Base-by-base conservation (phyloP, 2,113 vertebrate species). In the Archilochus colubris region DNA sequence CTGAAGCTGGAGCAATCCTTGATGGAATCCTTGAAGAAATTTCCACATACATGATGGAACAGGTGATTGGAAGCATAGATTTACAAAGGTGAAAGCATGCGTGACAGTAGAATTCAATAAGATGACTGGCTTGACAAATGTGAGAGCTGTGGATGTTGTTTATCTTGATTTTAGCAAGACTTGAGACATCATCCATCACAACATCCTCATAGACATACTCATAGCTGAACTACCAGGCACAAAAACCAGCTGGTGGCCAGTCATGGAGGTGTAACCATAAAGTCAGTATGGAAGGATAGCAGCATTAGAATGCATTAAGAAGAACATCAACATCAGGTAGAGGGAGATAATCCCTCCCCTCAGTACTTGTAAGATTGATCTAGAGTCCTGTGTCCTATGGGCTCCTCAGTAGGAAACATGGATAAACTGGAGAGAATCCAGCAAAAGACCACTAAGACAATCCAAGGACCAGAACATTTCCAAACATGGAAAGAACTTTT, bases 151-250 rank as follows among this genome's bases (percentile, higher is more conserved):
- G 12, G 9, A 17, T 61, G 27, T 10, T 50, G 19, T 40, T 40
- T 40, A 28, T 63, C 16, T 53, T 62, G 25, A 53, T 10, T 58
- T 73, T 44, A 64, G 7, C 20, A 64, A 89, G 72, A 64, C 14
- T 69, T 73, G 20, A 30, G 10, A n/a, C 0, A 1, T 30, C 36
- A 18, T 14, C 28, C 64, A 3, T 24, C 7, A 7, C 36, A 58
- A 40, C 21, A 19, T 25, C 13, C 6, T 79, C 10, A 24, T 17
- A 53, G 36, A 53, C 2, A 36, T n/a, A n/a, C n/a, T n/a, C n/a
- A n/a, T 67, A 0, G 0, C 22, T 63, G 7, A 53, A 44, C 30
- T 67, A 12, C 10, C n/a, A 68, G 36, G 58, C 58, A 40, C 13
- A 66, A 67, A 57, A 31, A 43, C 31, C 21, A 53, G 25, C 25